These are phyloP conservation scores for Apodemia duryi DNA, from an alignment of 2,888 invertebrate genomes.

Conservation along the genomic window DNA sequence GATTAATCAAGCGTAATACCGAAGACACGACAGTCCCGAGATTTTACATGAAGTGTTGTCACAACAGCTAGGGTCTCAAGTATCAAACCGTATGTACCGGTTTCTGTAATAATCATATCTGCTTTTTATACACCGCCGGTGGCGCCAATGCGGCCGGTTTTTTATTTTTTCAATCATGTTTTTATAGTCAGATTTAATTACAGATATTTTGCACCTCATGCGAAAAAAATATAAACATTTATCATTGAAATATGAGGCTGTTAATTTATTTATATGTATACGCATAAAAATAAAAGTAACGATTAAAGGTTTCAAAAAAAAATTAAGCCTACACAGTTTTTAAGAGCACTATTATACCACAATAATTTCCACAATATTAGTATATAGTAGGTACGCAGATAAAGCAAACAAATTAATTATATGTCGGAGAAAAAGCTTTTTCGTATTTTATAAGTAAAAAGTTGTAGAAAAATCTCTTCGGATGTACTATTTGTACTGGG, in stretches of 20 bases:
- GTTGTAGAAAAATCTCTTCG: no score
- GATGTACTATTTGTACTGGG: no score
- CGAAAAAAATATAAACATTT: constrained; percentile 4
- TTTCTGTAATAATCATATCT: constrained; percentile 62
- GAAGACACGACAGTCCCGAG: constrained; percentile 19
- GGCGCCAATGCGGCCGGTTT: constrained; percentile 54
- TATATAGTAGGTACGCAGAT: no score
- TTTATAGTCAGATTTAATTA: constrained; percentile 39
- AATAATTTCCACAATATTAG: no score
- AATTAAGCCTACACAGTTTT: no score
- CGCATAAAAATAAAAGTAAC: background rate
- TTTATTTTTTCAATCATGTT: constrained; percentile 35
- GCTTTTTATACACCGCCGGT: constrained; percentile 47
- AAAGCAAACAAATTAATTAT: no score
- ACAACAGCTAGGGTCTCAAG: constrained; percentile 36
- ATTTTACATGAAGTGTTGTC: constrained; percentile 44
- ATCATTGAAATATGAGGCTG: background rate
- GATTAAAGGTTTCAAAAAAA: background rate
- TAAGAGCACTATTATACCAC: no score
- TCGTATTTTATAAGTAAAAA: no score
- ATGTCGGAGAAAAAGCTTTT: no score
- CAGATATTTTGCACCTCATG: constrained; percentile 22
- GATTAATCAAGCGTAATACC: background rate
- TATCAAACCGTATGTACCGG: constrained; percentile 39
- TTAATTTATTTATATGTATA: background rate